Conservation (phyloP, 2,888 invertebrate species). For the Cheilosia vernalis region DNA sequence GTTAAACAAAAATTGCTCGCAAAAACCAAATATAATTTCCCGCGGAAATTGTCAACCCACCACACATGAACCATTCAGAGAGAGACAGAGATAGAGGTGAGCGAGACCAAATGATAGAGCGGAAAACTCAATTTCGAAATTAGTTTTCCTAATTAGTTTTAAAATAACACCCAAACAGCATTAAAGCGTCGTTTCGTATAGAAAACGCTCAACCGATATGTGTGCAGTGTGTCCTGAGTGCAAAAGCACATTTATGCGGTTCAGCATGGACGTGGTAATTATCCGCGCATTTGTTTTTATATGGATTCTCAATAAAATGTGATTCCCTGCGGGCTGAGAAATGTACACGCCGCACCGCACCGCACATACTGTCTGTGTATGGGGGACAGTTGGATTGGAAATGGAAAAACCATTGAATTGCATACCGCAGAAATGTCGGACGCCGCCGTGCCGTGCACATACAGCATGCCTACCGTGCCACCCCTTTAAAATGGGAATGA, state of each 20-base stretch:
- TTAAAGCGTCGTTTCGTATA: slow-evolving; percentile 69
- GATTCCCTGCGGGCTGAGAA: slow-evolving; percentile 4
- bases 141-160: slow-evolving; percentile 76
- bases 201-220: slow-evolving; percentile 50
- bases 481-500: neutral
- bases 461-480: too few relatives aligned
- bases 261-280: slow-evolving; percentile 71
- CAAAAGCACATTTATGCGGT: slow-evolving; percentile 59
- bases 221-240: slow-evolving; percentile 29
- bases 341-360: slow-evolving; percentile 9
- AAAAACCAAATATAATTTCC: slow-evolving; percentile 66
- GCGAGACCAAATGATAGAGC: slow-evolving; percentile 18
- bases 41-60: slow-evolving; percentile 12
- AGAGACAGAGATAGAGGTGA: neutral
- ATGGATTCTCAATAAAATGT: slow-evolving; percentile 74
- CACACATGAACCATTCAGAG: too few relatives aligned
- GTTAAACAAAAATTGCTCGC: slow-evolving; percentile 58
- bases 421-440: slow-evolving; percentile 61
- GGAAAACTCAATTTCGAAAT: slow-evolving; percentile 75
- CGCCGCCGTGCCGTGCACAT: slow-evolving; percentile 1
- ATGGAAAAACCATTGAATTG: slow-evolving; percentile 70
- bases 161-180: slow-evolving; percentile 75
- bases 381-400: slow-evolving; percentile 32
- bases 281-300: slow-evolving; percentile 73
- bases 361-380: slow-evolving; percentile 13